Evolutionary conservation across 2,888 invertebrate genomes (phyloP).

Genomic region (Mystacides longicornis): DNA sequence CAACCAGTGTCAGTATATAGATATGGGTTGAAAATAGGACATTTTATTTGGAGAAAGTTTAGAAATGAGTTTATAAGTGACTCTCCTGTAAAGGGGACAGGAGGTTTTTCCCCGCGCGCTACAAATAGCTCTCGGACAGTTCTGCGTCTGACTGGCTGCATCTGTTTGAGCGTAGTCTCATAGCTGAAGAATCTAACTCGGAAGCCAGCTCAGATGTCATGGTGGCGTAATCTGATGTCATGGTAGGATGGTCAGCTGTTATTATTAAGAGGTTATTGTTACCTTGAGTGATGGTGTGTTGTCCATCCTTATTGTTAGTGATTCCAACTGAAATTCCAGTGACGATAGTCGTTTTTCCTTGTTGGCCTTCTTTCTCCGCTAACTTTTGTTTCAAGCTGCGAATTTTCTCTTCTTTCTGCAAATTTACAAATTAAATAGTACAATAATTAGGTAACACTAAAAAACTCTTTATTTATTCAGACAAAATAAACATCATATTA

Average conservation of each 20-base stretch:
- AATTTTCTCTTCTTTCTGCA: slow-evolving; percentile 84
- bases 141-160: slow-evolving; percentile 83
- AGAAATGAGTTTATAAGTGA: neutral
- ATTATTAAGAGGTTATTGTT: slow-evolving; percentile 49
- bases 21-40: no score
- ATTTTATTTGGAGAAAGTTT: no score
- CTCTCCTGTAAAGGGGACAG: slow-evolving; percentile 23
- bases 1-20: no score
- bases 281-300: slow-evolving; percentile 58
- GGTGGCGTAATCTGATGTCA: slow-evolving; percentile 69
- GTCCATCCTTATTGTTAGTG: slow-evolving; percentile 48
- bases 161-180: slow-evolving; percentile 69
- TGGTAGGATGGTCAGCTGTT: slow-evolving; percentile 66
- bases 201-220: slow-evolving; percentile 62
- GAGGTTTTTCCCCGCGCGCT: slow-evolving; percentile 25
- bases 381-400: slow-evolving; percentile 72
- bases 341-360: slow-evolving; percentile 11
- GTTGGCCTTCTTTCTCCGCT: slow-evolving; percentile 63
- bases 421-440: no score
- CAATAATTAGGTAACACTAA: no score
- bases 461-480: no score
- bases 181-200: slow-evolving; percentile 56
- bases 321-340: slow-evolving; percentile 28
- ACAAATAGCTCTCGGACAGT: slow-evolving; percentile 83
- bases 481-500: no score